Conservation (phyloP, 1,140 invertebrate genomes). For the Trissolcus basalis region DNA sequence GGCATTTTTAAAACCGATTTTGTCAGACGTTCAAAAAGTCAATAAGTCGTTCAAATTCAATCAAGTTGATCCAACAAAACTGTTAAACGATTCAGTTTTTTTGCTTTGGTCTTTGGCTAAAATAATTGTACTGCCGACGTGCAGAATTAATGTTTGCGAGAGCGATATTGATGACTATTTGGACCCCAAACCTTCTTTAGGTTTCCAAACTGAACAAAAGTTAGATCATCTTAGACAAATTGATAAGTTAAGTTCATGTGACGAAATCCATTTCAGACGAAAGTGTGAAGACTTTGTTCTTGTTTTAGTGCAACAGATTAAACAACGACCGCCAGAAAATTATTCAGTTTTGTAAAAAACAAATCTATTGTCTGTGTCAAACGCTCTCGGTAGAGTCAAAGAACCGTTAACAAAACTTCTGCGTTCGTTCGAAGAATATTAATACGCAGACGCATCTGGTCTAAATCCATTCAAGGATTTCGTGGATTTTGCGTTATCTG, state of each 20-base stretch:
- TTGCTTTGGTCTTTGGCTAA: conserved; percentile 19
- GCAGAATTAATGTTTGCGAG: conserved; percentile 18
- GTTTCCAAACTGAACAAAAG: conserved; percentile 16
- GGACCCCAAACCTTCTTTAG: conserved; percentile 43
- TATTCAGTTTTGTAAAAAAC: conserved; percentile 28
- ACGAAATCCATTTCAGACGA: conserved; percentile 20
- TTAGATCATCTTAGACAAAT: conserved; percentile 14
- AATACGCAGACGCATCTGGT: conserved; percentile 61
- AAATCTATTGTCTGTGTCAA: conserved; percentile 19
- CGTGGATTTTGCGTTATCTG: conserved; percentile 50
- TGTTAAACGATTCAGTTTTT: conserved; percentile 25
- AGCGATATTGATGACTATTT: conserved; percentile 17
- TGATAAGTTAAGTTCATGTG: no score
- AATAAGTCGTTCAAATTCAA: conserved; percentile 38
- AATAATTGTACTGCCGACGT: conserved; percentile 29
- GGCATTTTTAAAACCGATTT: conserved; percentile 24
- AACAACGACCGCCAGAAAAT: conserved; percentile 37
- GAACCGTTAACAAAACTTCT: no score
- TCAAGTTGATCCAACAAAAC: conserved; percentile 29
- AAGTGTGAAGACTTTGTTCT: conserved; percentile 34
- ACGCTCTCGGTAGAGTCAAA: conserved; percentile 10
- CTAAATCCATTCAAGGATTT: conserved; percentile 62
- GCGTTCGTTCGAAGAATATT: no score
- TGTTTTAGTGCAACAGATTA: conserved; percentile 20
- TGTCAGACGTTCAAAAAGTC: conserved; percentile 32